These are phyloP conservation scores for Notarius lentiginosus DNA, from an alignment of 2,113 vertebrate species.

Conservation along the genomic window DNA sequence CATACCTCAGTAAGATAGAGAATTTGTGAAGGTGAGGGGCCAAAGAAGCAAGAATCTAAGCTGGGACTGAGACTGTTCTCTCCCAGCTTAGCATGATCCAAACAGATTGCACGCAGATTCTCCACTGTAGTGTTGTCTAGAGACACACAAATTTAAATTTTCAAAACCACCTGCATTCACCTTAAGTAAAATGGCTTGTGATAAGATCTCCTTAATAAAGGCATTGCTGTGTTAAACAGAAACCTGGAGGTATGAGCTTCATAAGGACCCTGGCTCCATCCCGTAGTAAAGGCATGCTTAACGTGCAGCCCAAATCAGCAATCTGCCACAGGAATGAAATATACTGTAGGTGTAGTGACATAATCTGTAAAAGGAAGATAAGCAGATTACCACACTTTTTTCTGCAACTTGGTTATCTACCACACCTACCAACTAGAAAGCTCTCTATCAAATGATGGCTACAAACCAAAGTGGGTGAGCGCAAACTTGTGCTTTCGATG, in stretches of 20 bases:
- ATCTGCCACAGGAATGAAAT: conserved; percentile 99
- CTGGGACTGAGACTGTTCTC: conserved; percentile 97
- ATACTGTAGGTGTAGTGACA: conserved; percentile 97
- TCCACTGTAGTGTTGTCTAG: conserved; percentile 96
- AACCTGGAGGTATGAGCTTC: conserved; percentile 99
- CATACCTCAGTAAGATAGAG: conserved; percentile 97
- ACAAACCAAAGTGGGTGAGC: background rate
- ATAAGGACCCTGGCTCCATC: conserved; percentile 96
- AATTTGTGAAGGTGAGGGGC: conserved; percentile 97
- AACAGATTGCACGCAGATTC: conserved; percentile 93
- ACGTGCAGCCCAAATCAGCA: conserved; percentile 92
- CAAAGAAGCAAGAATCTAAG: conserved; percentile 97
- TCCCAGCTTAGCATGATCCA: conserved; percentile 97
- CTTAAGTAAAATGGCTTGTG: background rate
- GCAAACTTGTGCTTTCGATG: background rate
- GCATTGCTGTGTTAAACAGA: background rate
- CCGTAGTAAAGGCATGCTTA: conserved; percentile 96
- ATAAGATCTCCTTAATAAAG: background rate
- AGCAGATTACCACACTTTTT: background rate
- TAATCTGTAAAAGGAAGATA: conserved; percentile 79
- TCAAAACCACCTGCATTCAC: background rate
- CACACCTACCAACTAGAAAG: background rate
- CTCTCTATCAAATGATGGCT: background rate
- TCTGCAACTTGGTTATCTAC: background rate
- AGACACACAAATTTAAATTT: conserved; percentile 8